Conservation (phyloP, 1,140 invertebrate species). For the Bombus cullumanus region DNA sequence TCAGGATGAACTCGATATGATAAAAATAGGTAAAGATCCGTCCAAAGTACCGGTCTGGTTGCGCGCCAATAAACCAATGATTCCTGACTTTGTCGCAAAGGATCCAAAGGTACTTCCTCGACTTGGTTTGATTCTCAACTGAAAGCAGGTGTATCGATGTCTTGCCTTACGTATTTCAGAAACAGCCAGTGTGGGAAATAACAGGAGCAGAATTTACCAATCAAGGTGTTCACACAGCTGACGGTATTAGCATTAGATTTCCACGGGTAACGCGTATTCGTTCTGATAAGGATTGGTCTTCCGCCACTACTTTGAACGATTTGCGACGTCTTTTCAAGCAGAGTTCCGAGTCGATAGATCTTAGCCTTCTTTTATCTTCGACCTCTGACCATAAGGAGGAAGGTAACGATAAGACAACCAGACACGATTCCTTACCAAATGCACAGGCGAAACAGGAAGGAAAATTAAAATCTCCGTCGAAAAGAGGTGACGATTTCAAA, state of each 20-base stretch:
- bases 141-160: not conserved
- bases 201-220: constrained; percentile 96
- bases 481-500: not conserved
- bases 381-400: not conserved
- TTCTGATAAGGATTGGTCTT: constrained; percentile 92
- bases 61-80: constrained; percentile 90
- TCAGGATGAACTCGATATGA: constrained; percentile 90
- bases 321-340: constrained; percentile 86
- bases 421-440: not conserved
- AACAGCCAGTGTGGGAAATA: constrained; percentile 96
- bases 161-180: constrained; percentile 66
- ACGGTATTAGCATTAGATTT: constrained; percentile 96
- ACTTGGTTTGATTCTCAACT: not conserved
- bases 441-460: not conserved
- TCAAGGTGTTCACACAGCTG: constrained; percentile 93
- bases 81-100: constrained; percentile 94
- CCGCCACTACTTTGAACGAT: constrained; percentile 91
- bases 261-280: constrained; percentile 93
- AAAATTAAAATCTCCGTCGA: not conserved
- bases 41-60: constrained; percentile 91
- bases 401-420: not conserved
- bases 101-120: constrained; percentile 87
- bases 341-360: constrained; percentile 88
- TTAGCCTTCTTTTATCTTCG: constrained; percentile 82
- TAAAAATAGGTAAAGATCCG: constrained; percentile 91